Evolutionary conservation across 1,140 invertebrate genomes (phyloP).

Genomic region (Cydia splendana): DNA sequence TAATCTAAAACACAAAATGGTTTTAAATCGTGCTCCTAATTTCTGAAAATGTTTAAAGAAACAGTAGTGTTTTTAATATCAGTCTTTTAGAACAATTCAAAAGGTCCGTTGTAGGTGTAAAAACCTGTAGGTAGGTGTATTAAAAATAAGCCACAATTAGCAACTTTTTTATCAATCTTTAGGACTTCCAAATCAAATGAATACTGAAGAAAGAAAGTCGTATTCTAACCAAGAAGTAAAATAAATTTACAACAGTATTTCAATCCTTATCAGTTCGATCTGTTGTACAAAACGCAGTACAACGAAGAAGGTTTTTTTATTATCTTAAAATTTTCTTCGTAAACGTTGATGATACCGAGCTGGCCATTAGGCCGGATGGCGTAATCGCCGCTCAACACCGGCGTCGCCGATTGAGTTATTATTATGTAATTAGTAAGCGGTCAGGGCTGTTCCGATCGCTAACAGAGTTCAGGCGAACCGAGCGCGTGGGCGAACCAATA

Average conservation of each 20-base stretch:
- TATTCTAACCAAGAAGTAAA: not conserved
- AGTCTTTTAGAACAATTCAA: too few species aligned
- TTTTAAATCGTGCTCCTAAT: not conserved
- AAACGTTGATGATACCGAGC: slow-evolving; percentile 12
- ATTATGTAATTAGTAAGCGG: slow-evolving; percentile 65
- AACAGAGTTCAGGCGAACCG: not conserved
- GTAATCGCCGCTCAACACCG: slow-evolving; percentile 48
- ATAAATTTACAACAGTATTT: not conserved
- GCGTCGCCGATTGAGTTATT: slow-evolving; percentile 67
- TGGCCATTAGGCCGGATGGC: slow-evolving; percentile 32
- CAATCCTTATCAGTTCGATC: not conserved
- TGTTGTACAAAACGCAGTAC: not conserved
- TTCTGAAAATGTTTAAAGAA: too few species aligned
- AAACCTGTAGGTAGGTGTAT: too few species aligned
- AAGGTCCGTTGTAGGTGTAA: too few species aligned
- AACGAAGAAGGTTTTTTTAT: not conserved
- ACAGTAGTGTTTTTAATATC: too few species aligned
- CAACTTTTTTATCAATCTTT: too few species aligned
- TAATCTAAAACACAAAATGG: not conserved
- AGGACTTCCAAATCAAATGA: not conserved
- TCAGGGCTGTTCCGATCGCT: slow-evolving; percentile 36
- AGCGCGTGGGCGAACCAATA: not conserved
- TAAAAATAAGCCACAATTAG: too few species aligned
- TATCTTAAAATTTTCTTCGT: not conserved
- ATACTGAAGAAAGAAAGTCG: not conserved